These are phyloP conservation scores for Cryptoblepharus egeriae DNA, from an alignment of 2,797 vertebrate species.

Conservation along the genomic window DNA sequence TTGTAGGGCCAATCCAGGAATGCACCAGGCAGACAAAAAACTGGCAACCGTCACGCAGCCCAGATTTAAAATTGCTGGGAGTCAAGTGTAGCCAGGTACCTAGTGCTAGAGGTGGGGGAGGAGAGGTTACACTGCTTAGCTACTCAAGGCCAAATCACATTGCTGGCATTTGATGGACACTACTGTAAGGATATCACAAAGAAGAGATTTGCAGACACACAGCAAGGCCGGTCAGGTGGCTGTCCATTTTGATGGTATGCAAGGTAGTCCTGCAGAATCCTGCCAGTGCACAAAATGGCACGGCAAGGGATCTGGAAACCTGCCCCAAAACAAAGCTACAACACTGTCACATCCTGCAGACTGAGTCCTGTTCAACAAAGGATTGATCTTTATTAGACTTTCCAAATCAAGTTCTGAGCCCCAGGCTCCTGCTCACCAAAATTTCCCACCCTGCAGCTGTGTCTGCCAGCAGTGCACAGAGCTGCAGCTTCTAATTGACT, in stretches of 20 bases:
- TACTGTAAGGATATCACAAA: background rate
- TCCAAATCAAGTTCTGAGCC: too few species aligned
- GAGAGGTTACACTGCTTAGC: background rate
- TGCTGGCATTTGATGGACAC: background rate
- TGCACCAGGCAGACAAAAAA: background rate
- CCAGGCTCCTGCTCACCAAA: background rate
- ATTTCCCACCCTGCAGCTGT: background rate
- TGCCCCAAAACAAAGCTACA: background rate
- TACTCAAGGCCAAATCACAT: background rate
- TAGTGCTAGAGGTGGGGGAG: background rate
- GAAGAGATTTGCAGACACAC: background rate
- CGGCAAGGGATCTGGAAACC: background rate
- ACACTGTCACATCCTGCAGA: too few species aligned
- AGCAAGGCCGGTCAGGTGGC: background rate
- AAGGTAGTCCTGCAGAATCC: background rate
- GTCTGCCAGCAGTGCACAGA: background rate
- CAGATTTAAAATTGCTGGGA: background rate
- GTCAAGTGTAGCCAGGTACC: background rate
- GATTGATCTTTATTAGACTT: background rate
- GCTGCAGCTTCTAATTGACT: background rate
- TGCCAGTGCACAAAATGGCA: background rate
- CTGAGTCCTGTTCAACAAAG: background rate
- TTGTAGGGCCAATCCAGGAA: slow-evolving; percentile 46
- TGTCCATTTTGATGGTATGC: too few species aligned
- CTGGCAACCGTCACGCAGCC: background rate